Percentiles rank a stretch among this genome's conserved stretches.
phyloP scores from a whole-genome alignment of 2,888 invertebrate species.

The Drosophila macrothrix region DNA sequence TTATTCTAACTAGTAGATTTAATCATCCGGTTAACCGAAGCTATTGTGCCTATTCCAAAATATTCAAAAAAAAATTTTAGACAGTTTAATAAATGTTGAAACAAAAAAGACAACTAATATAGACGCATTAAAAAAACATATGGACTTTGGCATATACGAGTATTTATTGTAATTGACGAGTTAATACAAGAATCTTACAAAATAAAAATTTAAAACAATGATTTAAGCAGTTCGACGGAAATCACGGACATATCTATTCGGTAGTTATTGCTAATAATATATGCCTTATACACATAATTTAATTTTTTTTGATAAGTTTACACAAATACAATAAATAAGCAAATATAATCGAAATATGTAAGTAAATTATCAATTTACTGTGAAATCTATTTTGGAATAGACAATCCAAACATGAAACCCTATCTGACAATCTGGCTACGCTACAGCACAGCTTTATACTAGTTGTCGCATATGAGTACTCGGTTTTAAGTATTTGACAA shows the following conservation, averaged over 20 bases:
- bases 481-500: constrained; percentile 25
- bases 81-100: not conserved
- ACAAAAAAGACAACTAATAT: not conserved
- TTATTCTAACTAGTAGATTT: constrained; percentile 38
- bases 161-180: not conserved
- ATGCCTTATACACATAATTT: not conserved
- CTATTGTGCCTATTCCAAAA: constrained; percentile 17
- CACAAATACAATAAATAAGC: not conserved
- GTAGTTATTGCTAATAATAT: not conserved
- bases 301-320: not conserved
- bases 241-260: not conserved
- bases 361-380: not conserved
- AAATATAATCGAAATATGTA: not conserved
- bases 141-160: not conserved
- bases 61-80: not conserved
- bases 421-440: constrained; percentile 52
- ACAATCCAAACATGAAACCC: constrained; percentile 43
- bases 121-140: not conserved
- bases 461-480: constrained; percentile 19
- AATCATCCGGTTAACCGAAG: constrained; percentile 29
- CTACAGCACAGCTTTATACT: constrained; percentile 54
- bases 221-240: not conserved
- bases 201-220: not conserved
- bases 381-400: constrained; percentile 19
- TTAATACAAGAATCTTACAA: not conserved